phyloP scores from a whole-genome alignment of 2,113 vertebrate species.

The Saguinus imperator region DNA sequence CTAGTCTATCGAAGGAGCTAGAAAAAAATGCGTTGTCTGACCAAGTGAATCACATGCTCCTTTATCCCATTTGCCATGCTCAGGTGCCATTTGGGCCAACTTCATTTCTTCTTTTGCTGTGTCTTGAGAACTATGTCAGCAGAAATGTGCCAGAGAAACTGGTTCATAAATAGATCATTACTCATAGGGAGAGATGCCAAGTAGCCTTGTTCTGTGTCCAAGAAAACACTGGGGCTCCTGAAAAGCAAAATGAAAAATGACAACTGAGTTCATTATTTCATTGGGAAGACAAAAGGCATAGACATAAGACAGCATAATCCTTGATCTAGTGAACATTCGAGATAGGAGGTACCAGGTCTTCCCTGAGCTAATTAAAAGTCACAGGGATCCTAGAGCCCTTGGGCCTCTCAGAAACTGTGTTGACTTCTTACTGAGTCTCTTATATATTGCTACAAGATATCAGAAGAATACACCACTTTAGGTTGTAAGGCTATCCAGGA shows the following conservation, averaged over 20 bases:
- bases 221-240: constrained; percentile 62
- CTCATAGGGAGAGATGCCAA: constrained; percentile 73
- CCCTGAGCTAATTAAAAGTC: constrained; percentile 41
- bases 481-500: background rate
- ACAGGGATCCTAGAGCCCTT: background rate
- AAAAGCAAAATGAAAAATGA: constrained; percentile 75
- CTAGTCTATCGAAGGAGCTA: background rate
- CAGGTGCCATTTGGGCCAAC: background rate
- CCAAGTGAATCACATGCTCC: background rate
- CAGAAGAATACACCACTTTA: background rate
- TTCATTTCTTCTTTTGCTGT: constrained; percentile 48
- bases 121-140: constrained; percentile 63
- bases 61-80: constrained; percentile 7
- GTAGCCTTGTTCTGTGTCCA: constrained; percentile 71
- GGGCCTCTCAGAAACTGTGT: background rate
- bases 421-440: background rate
- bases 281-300: constrained; percentile 48
- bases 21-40: background rate
- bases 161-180: constrained; percentile 74
- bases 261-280: constrained; percentile 54
- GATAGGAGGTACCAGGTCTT: background rate
- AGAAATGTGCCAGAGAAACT: constrained; percentile 69
- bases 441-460: background rate
- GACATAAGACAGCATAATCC: background rate
- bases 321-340: background rate